Evolutionary conservation across 2,888 invertebrate species (phyloP), one percentile per base, ranked within the genome.

Genomic region (Plemyria rubiginata): DNA sequence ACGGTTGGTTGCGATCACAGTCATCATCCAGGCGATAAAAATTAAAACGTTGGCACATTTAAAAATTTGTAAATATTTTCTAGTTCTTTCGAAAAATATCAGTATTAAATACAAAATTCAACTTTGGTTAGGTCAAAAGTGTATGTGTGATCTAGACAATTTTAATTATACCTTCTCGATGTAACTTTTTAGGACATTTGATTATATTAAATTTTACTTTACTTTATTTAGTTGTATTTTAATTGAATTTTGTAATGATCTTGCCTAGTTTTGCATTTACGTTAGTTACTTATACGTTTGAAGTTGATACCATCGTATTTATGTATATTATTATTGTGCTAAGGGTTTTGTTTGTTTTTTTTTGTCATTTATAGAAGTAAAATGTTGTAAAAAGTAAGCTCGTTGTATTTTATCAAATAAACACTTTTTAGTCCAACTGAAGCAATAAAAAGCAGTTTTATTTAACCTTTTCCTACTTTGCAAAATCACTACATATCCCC

Each of bases 321-420:
- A 90, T 92, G 90, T 91, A 90, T 92, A 92, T 90, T 89, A 88
- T 90, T 89, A 90, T 89, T 89, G 79, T 81, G 85, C 88, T 90
- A 91, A 89, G 88, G 87, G 90, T 90, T 92, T 92, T 90, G 89
- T 91, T 92, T 91, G 88, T 90, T 90, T 89, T 90, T 89, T 87
- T 92, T 91, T 90, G 88, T 90, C 90, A 90, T 91, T 91, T 84
- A 86, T 92, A 91, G 90, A 90, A 91, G 87, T 92, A 91, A 92
- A 92, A 92, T 92, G 92, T 92, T 92, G 92, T 92, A 92, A 92
- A 92, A 92, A 92, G 91, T 92, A 92, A 92, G 92, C 91, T 92
- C 92, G 92, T 92, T 92, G 92, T 92, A 92, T 92, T 92, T 92
- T 92, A 92, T 92, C 92, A 91, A 92, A 91, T 92, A 92, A 92